These are phyloP conservation scores for Albula glossodonta DNA, from an alignment of 2,113 vertebrate genomes.

Conservation along the genomic window DNA sequence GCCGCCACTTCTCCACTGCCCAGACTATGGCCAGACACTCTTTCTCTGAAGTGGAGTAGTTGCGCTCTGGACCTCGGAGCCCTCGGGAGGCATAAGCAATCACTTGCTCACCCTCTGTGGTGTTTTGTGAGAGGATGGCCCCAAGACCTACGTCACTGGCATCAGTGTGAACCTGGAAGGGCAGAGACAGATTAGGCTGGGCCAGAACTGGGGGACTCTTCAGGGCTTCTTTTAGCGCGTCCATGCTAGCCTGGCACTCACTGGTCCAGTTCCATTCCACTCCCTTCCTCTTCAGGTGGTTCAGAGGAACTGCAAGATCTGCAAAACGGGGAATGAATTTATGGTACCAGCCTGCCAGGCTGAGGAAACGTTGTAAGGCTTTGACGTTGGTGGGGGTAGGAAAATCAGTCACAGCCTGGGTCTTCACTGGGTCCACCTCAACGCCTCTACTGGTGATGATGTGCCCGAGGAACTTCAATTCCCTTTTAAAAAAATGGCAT, in stretches of 20 bases:
- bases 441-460: slow-evolving; percentile 7
- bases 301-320: background rate
- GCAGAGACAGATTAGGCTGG: background rate
- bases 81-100: too few species aligned
- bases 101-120: too few species aligned
- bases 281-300: background rate
- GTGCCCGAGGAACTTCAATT: slow-evolving; percentile 21
- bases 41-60: slow-evolving; percentile 6
- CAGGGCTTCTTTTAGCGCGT: background rate
- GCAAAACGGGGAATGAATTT: slow-evolving; percentile 26
- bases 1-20: slow-evolving; percentile 9
- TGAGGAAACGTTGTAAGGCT: slow-evolving; percentile 10
- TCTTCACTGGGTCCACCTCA: background rate
- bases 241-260: background rate
- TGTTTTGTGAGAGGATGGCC: background rate
- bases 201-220: background rate
- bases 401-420: background rate
- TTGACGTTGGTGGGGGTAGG: slow-evolving; percentile 7
- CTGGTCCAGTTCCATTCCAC: slow-evolving; percentile 25
- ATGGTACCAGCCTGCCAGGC: slow-evolving; percentile 31
- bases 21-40: slow-evolving; percentile 17
- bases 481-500: background rate
- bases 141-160: slow-evolving; percentile 19
- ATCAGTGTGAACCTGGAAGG: slow-evolving; percentile 21
- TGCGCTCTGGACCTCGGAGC: background rate